These are phyloP conservation scores for Cenopis cana DNA, from an alignment of 2,888 invertebrate species.

Conservation along the genomic window DNA sequence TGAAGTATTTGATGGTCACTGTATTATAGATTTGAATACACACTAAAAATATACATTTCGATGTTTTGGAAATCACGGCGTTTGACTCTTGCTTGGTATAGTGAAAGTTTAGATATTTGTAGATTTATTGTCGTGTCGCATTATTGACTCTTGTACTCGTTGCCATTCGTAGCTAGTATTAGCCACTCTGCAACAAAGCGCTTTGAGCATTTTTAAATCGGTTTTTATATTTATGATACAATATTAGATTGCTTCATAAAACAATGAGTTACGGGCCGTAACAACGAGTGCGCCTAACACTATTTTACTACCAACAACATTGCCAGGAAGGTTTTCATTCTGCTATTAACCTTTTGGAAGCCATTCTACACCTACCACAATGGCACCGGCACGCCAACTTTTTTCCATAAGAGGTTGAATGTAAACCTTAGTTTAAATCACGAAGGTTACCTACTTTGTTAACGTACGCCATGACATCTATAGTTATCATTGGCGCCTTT, in stretches of 20 bases:
- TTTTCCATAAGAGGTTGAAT: too few species aligned
- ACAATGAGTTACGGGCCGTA: neutral
- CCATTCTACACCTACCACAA: too few species aligned
- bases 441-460: too few species aligned
- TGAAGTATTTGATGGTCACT: slow-evolving; percentile 37
- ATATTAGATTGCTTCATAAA: neutral
- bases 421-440: too few species aligned
- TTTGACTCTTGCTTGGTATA: slow-evolving; percentile 25
- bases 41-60: slow-evolving; percentile 13
- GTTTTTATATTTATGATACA: neutral
- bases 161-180: slow-evolving; percentile 26
- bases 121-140: slow-evolving; percentile 18
- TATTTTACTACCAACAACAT: too few species aligned
- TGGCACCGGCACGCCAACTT: too few species aligned
- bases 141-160: slow-evolving; percentile 21
- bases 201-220: slow-evolving; percentile 15
- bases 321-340: neutral
- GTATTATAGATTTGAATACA: slow-evolving; percentile 22
- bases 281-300: neutral
- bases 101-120: slow-evolving; percentile 12
- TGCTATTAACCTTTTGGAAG: too few species aligned
- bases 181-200: slow-evolving; percentile 13
- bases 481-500: too few species aligned
- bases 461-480: too few species aligned
- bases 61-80: slow-evolving; percentile 19